Percentiles rank a stretch among this genome's conserved stretches.
Conservation (phyloP, 1,140 invertebrate genomes). For the Atta colombica region DNA sequence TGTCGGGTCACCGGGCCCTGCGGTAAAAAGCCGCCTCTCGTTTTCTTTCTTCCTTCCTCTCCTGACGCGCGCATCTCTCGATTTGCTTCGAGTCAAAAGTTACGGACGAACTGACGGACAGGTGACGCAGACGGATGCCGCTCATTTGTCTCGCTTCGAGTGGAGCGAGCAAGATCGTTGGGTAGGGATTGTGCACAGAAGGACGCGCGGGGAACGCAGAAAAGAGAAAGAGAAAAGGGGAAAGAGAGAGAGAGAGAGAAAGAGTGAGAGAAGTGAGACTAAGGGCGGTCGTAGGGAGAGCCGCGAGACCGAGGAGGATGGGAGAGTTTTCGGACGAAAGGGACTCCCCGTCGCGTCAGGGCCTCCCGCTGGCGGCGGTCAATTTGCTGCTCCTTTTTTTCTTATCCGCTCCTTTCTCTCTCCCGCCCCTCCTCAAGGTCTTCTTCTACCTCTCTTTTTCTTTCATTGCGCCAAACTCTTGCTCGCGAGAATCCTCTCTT, state of each 20-base stretch:
- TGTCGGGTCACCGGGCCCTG: slow-evolving; percentile 67
- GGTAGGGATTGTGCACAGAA: slow-evolving; percentile 52
- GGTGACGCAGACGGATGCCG: slow-evolving; percentile 86
- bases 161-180: slow-evolving; percentile 74
- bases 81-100: slow-evolving; percentile 80
- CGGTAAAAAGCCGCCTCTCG: slow-evolving; percentile 69
- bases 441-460: slow-evolving; percentile 68
- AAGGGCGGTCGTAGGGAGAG: slow-evolving; percentile 35
- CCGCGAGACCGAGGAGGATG: slow-evolving; percentile 74
- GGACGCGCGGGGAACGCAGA: background rate
- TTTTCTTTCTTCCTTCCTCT: slow-evolving; percentile 61
- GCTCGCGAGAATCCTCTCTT: slow-evolving; percentile 62
- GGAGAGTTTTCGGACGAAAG: slow-evolving; percentile 80
- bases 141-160: slow-evolving; percentile 86
- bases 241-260: slow-evolving; percentile 55
- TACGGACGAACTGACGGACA: slow-evolving; percentile 85
- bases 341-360: slow-evolving; percentile 79
- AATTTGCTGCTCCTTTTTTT: slow-evolving; percentile 84
- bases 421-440: slow-evolving; percentile 54
- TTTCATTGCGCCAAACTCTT: slow-evolving; percentile 73
- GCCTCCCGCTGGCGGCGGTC: slow-evolving; percentile 81
- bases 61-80: slow-evolving; percentile 65
- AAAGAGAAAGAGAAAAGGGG: slow-evolving; percentile 35
- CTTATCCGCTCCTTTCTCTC: slow-evolving; percentile 57
- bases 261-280: slow-evolving; percentile 38